Percentiles rank a stretch among this genome's conserved stretches.
Evolutionary conservation across 1,140 invertebrate genomes (phyloP).

Genomic region (Dufourea novaeangliae): DNA sequence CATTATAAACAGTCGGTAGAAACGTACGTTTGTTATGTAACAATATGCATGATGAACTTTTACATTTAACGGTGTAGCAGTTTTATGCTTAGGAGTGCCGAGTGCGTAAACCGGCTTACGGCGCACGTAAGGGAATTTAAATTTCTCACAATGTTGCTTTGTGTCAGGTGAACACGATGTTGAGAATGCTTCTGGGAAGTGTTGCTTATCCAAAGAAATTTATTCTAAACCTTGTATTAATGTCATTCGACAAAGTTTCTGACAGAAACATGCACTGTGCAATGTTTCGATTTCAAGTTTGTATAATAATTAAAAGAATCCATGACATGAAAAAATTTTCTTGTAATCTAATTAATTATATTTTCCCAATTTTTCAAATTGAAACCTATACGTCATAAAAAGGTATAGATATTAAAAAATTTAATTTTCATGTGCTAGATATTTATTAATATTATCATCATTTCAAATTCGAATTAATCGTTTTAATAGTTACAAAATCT

Average conservation of each 20-base stretch:
- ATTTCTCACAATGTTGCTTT: conserved; percentile 32
- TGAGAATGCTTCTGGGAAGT: background rate
- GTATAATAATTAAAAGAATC: too few species aligned
- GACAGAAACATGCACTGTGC: background rate
- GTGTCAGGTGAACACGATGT: conserved; percentile 9
- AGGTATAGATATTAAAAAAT: too few species aligned
- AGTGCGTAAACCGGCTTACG: conserved; percentile 41
- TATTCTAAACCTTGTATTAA: background rate
- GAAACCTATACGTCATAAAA: too few species aligned
- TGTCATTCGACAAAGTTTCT: background rate
- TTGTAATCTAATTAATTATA: too few species aligned
- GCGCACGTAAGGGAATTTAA: conserved; percentile 24
- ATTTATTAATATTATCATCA: too few species aligned
- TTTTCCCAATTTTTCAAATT: too few species aligned
- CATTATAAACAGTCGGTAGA: background rate
- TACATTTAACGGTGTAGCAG: conserved; percentile 39
- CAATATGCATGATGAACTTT: conserved; percentile 31
- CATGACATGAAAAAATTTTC: too few species aligned
- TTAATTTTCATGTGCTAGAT: too few species aligned
- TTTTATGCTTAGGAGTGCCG: conserved; percentile 36
- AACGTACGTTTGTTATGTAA: conserved; percentile 1
- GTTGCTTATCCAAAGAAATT: background rate
- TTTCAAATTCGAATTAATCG: too few species aligned
- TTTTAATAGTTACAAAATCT: too few species aligned
- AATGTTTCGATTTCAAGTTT: too few species aligned